phyloP scores from a whole-genome alignment of 2,797 vertebrate species.

The Sternotherus odoratus region DNA sequence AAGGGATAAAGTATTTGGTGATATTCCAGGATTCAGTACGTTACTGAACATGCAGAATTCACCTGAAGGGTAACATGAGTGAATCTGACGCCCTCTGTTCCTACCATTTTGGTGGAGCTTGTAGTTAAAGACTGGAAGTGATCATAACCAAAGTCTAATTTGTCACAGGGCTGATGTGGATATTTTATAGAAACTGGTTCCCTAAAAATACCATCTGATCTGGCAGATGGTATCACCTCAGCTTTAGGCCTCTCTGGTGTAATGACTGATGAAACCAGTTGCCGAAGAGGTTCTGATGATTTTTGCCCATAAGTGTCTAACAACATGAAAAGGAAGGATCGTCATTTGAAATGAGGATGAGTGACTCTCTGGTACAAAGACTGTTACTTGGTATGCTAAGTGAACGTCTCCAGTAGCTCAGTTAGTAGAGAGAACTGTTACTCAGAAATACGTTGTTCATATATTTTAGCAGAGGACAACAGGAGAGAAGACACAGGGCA shows the following conservation, averaged over 20 bases:
- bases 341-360: neutral
- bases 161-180: neutral
- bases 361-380: neutral
- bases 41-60: neutral
- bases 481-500: neutral
- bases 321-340: neutral
- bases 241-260: neutral
- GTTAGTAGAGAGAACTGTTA: neutral
- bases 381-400: neutral
- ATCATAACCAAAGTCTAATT: neutral
- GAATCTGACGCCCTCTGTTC: neutral
- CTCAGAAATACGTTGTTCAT: neutral
- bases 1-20: neutral
- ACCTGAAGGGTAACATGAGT: neutral
- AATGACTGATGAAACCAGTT: neutral
- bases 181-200: neutral
- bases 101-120: neutral
- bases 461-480: accelerated
- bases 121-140: neutral
- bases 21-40: neutral
- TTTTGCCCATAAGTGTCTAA: neutral
- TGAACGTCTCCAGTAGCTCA: neutral
- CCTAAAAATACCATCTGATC: neutral
- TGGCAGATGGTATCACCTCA: neutral
- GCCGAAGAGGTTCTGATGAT: neutral